Conservation (phyloP, 1,140 invertebrate species). For the Macrobrachium nipponense region DNA sequence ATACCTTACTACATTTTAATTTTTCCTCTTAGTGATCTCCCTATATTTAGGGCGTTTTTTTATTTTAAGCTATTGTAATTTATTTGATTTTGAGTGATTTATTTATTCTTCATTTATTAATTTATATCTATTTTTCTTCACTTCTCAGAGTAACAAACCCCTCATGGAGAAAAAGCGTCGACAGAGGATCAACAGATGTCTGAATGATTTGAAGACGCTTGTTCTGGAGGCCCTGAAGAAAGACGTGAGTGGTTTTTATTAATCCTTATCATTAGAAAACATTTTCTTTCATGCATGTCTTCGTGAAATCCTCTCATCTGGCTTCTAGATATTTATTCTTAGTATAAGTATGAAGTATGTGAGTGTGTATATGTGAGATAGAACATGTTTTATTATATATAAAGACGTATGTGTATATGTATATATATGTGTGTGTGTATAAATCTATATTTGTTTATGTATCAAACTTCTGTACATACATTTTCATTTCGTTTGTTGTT, state of each 20-base stretch:
- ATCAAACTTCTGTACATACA: not conserved
- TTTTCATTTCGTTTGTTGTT: not conserved
- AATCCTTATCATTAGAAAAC: too few species aligned
- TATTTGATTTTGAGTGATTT: too few species aligned
- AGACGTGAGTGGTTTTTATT: constrained; percentile 70
- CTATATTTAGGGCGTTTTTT: too few species aligned
- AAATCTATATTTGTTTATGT: not conserved
- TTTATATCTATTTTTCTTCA: not conserved
- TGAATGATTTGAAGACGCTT: constrained; percentile 87
- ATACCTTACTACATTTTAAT: not conserved
- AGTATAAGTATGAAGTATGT: not conserved
- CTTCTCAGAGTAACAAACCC: constrained; percentile 49
- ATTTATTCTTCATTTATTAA: too few species aligned
- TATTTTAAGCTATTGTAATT: too few species aligned
- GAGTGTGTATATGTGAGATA: not conserved
- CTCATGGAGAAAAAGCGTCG: constrained; percentile 71
- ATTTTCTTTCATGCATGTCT: too few species aligned
- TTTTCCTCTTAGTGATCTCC: too few species aligned
- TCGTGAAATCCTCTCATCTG: too few species aligned
- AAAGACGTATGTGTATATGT: constrained; percentile 13
- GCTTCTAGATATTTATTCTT: too few species aligned
- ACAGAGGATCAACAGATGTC: constrained; percentile 92
- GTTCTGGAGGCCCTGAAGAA: constrained; percentile 66
- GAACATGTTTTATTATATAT: constrained; percentile 23
- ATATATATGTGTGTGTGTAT: not conserved